Evolutionary conservation across 2,888 invertebrate genomes (phyloP).

Genomic region (Boloria selene): DNA sequence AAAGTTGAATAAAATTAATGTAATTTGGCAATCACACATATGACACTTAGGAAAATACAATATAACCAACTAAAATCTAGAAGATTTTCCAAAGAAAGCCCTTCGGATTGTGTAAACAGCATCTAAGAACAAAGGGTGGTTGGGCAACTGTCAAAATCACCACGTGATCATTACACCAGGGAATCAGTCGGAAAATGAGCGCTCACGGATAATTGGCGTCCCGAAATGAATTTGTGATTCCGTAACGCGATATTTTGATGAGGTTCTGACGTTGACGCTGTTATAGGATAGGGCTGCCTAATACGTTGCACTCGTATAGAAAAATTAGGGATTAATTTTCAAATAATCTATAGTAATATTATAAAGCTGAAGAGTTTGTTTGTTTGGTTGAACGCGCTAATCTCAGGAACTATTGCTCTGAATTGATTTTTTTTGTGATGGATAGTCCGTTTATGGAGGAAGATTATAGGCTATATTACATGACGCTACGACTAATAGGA

Average conservation of each 20-base stretch:
- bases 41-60: neutral
- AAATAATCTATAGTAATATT: too few species aligned
- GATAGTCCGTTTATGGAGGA: too few species aligned
- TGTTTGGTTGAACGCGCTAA: too few species aligned
- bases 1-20: too few species aligned
- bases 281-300: slow-evolving; percentile 34
- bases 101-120: slow-evolving; percentile 41
- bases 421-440: too few species aligned
- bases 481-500: too few species aligned
- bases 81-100: slow-evolving; percentile 11
- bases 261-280: slow-evolving; percentile 53
- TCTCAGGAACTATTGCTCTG: too few species aligned
- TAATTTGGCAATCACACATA: neutral
- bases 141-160: slow-evolving; percentile 78
- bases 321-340: neutral
- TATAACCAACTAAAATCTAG: neutral
- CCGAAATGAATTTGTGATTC: slow-evolving; percentile 75
- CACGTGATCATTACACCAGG: slow-evolving; percentile 79
- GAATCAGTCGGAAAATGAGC: slow-evolving; percentile 79
- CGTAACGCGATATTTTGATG: slow-evolving; percentile 80
- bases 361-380: too few species aligned
- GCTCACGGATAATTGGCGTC: slow-evolving; percentile 76
- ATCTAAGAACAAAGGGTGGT: slow-evolving; percentile 46
- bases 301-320: neutral
- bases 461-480: too few species aligned